Evolutionary conservation across 2,797 vertebrate genomes (phyloP), one percentile per base, ranked within the genome.

Genomic region (Sandelia bainsii): DNA sequence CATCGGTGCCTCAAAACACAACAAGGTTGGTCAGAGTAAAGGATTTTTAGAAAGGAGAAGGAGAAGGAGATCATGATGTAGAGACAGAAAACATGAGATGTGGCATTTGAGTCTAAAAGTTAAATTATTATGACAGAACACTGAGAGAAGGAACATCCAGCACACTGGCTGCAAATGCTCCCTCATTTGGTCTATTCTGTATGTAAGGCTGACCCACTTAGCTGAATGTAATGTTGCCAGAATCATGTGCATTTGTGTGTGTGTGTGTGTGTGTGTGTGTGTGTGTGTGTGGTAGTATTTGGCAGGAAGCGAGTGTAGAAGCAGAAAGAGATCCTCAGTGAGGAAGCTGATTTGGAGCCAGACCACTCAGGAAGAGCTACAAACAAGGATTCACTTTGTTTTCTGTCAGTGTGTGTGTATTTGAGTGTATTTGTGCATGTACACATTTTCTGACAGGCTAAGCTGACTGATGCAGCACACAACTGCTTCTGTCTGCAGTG

Each of bases 161-260:
- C 25, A 50, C n/a, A 9, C 59, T 12, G 61, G 64, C 44, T 53
- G 51, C 11, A 19, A 57, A 62, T 19, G 13, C 29, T 53, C 8
- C 8, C 32, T 29, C 63, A 48, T 1, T 19, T 5, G 12, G 40
- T 32, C 60, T 64, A 3, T 17, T 68, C 34, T 74, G 71, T 52
- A 72, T 66, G 68, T 68, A 48, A 52, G 72, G 23, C 61, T 83
- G 83, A 83, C 81, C 87, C 62, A 87, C 50, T 90, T 87, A 82
- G 72, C 69, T 51, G 51, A 68, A 70, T 34, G 57, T 61, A 45
- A 54, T 57, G 6, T 65, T 48, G 78, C 80, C 76, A 85, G 66
- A 61, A 40, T 29, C 12, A 0, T 56, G 75, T 73, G 71, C 56
- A 65, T 63, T 58, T 48, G 42, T 37, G 70, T 62, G 58, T 17